Base-by-base conservation (phyloP, 2,888 invertebrate species). In the Tuberolachnus salignus region DNA sequence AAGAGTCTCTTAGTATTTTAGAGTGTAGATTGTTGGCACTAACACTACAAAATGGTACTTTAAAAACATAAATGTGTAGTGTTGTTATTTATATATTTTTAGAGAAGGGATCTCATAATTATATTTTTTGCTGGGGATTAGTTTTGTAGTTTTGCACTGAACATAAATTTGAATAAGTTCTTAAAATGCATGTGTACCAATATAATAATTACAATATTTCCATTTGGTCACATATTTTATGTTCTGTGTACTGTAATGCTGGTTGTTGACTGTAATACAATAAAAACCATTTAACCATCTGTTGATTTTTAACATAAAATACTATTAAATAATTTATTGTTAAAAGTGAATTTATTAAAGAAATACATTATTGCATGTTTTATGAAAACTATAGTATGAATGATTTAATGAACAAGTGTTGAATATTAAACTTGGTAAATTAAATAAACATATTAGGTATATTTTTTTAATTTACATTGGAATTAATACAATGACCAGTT, bases 401-500 rank as follows among this genome's bases (percentile, higher is more conserved):
- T 23, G 49, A 26, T 26, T 11, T 9, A 23, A 46, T 57, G 44
- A 44, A 0, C 19, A 49, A 16, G 59, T n/a, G 34, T 8, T 4
- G 14, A 61, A 57, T 34, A 6, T 23, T 71, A 13, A 59, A 57
- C 1, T 42, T 8, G 21, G 42, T 34, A 21, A 21, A 74, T 64
- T 53, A n/a, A 64, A 61, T 26, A 53, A 55, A 42, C 21, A 16
- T 51, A 34, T 13, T 63, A 19, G n/a, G 4, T 46, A 46, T 46
- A 46, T 46, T 46, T 55, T 9, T 64, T 63, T 51, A 42, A 63
- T 63, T 73, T 10, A n/a, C 64, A 42, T 74, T 64, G 63, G 73
- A 42, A 53, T 8, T 23, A 44, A 21, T 64, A 64, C 23, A 64
- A 53, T 74, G 63, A 23, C 42, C 42, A 74, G 53, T 74, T 63